These are phyloP conservation scores for Petrophora chlorosata DNA, from an alignment of 2,888 invertebrate genomes.

Conservation along the genomic window DNA sequence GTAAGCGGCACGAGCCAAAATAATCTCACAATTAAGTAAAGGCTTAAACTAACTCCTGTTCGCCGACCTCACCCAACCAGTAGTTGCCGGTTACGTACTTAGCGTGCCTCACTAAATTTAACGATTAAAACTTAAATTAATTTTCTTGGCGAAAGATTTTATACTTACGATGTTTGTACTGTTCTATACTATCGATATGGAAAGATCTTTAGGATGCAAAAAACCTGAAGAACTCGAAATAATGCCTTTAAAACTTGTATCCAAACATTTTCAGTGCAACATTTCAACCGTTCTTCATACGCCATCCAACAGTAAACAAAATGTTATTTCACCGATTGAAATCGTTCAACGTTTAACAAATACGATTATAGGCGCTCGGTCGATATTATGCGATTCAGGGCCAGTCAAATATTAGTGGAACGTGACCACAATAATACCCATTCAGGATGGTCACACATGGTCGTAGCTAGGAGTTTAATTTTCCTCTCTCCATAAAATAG, in stretches of 20 bases:
- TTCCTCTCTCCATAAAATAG: too few species aligned
- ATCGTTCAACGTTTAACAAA: conserved; percentile 35
- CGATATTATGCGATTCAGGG: conserved; percentile 50
- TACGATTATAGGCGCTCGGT: conserved; percentile 48
- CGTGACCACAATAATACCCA: conserved; percentile 58
- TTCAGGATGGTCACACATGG: conserved; percentile 33
- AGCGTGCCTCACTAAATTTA: conserved; percentile 42
- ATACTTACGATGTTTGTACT: conserved; percentile 7
- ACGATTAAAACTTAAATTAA: conserved; percentile 40
- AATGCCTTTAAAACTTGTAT: too few species aligned
- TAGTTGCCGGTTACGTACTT: conserved; percentile 32
- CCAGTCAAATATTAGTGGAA: conserved; percentile 63
- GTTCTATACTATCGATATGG: too few species aligned
- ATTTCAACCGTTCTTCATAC: background rate
- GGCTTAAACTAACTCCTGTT: conserved; percentile 56
- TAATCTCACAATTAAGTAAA: conserved; percentile 66
- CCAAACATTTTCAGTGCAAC: too few species aligned
- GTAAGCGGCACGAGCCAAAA: conserved; percentile 57
- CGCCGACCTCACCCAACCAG: conserved; percentile 42
- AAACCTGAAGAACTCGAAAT: too few species aligned
- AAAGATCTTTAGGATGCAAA: too few species aligned
- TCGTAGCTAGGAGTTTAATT: conserved; percentile 6
- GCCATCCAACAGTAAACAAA: conserved; percentile 20
- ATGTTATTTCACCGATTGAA: conserved; percentile 27
- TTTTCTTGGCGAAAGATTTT: conserved; percentile 33